A percentile compares a stretch with the other conserved stretches of the same genome.
Conservation (phyloP, 2,888 invertebrate species). For the Salticus scenicus region DNA sequence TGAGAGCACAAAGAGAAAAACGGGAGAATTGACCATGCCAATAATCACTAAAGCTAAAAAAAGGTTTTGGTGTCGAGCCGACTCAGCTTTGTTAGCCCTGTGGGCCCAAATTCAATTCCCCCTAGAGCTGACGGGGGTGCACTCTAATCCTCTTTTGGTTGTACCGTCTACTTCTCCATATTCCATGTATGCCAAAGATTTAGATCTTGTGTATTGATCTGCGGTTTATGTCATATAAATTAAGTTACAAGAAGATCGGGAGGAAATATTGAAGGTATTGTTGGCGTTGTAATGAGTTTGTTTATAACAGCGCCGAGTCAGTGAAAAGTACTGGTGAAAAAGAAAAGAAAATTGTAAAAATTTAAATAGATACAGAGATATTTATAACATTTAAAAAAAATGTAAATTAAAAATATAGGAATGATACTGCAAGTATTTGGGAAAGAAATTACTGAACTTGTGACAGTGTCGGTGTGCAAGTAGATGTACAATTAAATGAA, state of each 20-base stretch:
- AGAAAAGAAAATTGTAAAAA: background rate
- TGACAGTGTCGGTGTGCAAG: no score
- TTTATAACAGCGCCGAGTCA: no score
- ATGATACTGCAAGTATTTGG: no score
- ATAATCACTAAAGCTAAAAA: background rate
- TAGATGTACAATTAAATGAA: no score
- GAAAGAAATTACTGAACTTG: no score
- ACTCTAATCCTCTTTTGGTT: conserved; percentile 44
- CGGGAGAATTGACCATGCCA: conserved; percentile 8
- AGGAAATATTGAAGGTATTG: no score
- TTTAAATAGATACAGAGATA: no score
- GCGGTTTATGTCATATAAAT: background rate
- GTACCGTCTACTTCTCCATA: conserved; percentile 22
- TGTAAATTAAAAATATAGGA: no score
- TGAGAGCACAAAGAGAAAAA: background rate
- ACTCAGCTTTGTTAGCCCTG: conserved; percentile 67
- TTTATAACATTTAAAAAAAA: no score
- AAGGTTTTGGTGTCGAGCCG: conserved; percentile 18
- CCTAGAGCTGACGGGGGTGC: conserved; percentile 51
- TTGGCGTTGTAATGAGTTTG: no score
- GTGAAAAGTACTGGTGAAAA: no score
- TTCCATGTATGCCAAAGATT: conserved; percentile 43
- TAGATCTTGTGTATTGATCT: conserved; percentile 2
- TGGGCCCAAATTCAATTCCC: conserved; percentile 65
- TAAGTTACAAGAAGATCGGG: no score